These are phyloP conservation scores for Caradrina clavipalpis DNA, from an alignment of 2,888 invertebrate genomes.

Conservation along the genomic window DNA sequence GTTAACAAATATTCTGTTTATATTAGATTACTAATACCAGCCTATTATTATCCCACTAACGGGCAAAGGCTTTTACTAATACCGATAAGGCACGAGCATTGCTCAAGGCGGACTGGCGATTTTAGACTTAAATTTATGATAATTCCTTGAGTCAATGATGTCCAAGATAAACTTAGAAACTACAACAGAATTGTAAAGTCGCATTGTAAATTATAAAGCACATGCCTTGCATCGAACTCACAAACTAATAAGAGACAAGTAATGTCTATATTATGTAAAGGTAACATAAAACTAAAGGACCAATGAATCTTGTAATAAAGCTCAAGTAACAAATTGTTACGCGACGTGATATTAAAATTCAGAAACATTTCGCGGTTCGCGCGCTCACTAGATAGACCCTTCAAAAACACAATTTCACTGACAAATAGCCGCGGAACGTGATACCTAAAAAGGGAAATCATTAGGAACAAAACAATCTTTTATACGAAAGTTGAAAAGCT, in stretches of 20 bases:
- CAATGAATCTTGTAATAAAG: slow-evolving; percentile 41
- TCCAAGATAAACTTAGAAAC: too few relatives aligned
- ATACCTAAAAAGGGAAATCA: slow-evolving; percentile 55
- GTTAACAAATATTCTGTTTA: not conserved
- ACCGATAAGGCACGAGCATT: too few relatives aligned
- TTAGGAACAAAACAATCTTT: slow-evolving; percentile 59
- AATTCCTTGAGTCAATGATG: too few relatives aligned
- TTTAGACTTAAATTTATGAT: too few relatives aligned
- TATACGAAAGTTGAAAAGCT: slow-evolving; percentile 62
- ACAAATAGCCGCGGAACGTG: slow-evolving; percentile 55
- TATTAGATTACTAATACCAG: too few relatives aligned
- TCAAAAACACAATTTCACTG: slow-evolving; percentile 58
- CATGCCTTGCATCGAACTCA: too few relatives aligned
- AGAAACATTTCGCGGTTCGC: slow-evolving; percentile 49
- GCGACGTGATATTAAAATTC: slow-evolving; percentile 61
- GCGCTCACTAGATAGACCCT: slow-evolving; percentile 48
- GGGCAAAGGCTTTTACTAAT: too few relatives aligned
- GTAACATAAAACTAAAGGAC: slow-evolving; percentile 17
- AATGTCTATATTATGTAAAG: not conserved
- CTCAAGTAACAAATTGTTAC: slow-evolving; percentile 46
- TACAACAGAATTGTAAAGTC: too few relatives aligned
- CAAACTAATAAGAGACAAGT: too few relatives aligned
- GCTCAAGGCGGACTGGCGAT: too few relatives aligned
- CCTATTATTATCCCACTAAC: too few relatives aligned
- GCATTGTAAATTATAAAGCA: too few relatives aligned